Percentiles rank a stretch among this genome's conserved stretches.
These are phyloP conservation scores for Liparis tanakae DNA, from an alignment of 2,797 vertebrate genomes.

Conservation along the genomic window DNA sequence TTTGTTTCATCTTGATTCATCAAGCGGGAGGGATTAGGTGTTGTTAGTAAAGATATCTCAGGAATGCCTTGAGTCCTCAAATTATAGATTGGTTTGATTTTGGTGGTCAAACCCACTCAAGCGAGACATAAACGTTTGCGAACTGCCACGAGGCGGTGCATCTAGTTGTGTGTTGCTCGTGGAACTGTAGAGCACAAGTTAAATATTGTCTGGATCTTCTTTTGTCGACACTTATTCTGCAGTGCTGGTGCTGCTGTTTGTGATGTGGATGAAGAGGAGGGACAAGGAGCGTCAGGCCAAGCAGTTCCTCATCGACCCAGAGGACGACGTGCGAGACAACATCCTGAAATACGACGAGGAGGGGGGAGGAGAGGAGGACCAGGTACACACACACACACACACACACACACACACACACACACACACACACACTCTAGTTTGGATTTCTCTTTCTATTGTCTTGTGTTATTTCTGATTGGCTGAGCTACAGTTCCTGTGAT, in stretches of 20 bases:
- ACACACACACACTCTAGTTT: not conserved
- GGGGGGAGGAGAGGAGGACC: constrained; percentile 94
- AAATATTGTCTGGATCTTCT: not conserved
- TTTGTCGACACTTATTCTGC: constrained; percentile 8
- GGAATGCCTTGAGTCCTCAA: too few species aligned
- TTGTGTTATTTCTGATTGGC: not conserved
- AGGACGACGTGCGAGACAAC: constrained; percentile 94
- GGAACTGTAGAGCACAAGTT: not conserved
- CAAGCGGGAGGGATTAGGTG: too few species aligned
- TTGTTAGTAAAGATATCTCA: too few species aligned
- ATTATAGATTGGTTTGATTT: too few species aligned
- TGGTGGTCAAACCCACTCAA: too few species aligned
- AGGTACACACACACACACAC: constrained; percentile 76
- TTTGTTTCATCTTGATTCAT: too few species aligned
- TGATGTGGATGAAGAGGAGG: constrained; percentile 91
- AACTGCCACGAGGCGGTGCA: not conserved
- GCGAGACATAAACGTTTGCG: not conserved
- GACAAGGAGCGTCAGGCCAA: constrained; percentile 94
- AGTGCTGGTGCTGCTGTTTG: constrained; percentile 90
- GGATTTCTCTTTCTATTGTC: not conserved
- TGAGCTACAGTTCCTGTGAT: not conserved
- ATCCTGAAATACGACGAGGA: constrained; percentile 95
- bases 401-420: not conserved
- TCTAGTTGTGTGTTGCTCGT: not conserved
- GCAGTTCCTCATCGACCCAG: constrained; percentile 94